Evolutionary conservation across 2,797 vertebrate genomes (phyloP).

Genomic region (Acanthurus leucopareius): DNA sequence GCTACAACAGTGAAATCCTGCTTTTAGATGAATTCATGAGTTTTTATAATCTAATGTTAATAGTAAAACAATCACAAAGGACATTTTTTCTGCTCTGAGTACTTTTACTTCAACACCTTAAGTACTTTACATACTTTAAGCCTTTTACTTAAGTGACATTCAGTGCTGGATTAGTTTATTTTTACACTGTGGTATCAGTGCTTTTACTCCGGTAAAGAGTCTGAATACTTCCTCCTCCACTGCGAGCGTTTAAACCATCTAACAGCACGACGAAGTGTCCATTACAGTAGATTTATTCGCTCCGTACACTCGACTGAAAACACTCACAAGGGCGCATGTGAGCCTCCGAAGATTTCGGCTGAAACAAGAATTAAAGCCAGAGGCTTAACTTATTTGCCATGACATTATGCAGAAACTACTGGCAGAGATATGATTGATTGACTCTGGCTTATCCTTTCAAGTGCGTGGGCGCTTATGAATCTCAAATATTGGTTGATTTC

Average conservation of each 20-base stretch:
- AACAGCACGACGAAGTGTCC: neutral
- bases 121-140: neutral
- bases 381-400: conserved; percentile 62
- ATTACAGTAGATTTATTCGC: conserved; percentile 40
- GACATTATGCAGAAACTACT: conserved; percentile 63
- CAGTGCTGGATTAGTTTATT: neutral
- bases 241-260: neutral
- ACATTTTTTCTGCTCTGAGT: neutral
- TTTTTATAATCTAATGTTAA: too few relatives aligned
- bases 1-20: too few relatives aligned
- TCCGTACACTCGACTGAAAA: conserved; percentile 17
- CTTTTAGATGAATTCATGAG: too few relatives aligned
- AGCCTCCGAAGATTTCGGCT: conserved; percentile 49
- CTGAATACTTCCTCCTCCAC: neutral
- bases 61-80: too few relatives aligned
- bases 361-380: conserved; percentile 54
- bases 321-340: neutral
- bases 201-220: too few relatives aligned
- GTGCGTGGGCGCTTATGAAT: conserved; percentile 55
- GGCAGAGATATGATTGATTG: conserved; percentile 54
- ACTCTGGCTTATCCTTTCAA: conserved; percentile 60
- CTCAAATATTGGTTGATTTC: conserved; percentile 72
- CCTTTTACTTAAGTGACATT: neutral
- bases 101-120: neutral
- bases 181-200: neutral